Conservation (phyloP, 2,888 invertebrate genomes). For the Melipona beecheii region DNA sequence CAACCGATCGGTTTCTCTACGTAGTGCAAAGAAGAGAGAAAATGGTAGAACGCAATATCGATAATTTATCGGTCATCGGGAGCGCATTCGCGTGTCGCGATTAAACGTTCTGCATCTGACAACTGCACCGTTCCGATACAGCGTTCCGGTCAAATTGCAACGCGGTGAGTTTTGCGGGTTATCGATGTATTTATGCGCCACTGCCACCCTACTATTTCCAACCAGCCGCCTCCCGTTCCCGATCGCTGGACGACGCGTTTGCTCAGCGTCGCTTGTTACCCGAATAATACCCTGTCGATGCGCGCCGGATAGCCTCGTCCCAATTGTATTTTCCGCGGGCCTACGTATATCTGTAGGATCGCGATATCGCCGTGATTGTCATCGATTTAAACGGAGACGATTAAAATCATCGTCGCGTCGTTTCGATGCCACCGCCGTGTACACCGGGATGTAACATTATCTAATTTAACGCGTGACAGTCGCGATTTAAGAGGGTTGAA, state of each 20-base stretch:
- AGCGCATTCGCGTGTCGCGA: constrained; percentile 47
- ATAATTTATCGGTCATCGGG: constrained; percentile 67
- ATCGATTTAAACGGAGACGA: background rate
- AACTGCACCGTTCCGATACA: constrained; percentile 41
- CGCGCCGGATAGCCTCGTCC: background rate
- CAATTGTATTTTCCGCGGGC: constrained; percentile 12
- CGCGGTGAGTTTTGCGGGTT: constrained; percentile 49
- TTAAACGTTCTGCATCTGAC: constrained; percentile 60
- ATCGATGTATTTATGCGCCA: constrained; percentile 57
- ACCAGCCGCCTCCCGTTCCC: too few species aligned
- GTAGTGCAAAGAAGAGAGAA: background rate
- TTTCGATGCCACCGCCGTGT: background rate
- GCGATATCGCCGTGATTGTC: background rate
- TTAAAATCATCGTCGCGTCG: background rate
- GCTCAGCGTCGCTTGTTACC: constrained; percentile 30
- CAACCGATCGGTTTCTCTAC: background rate
- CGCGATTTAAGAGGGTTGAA: constrained; percentile 14
- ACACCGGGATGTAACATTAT: background rate
- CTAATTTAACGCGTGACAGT: constrained; percentile 4
- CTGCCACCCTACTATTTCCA: constrained; percentile 19
- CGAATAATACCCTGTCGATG: constrained; percentile 19
- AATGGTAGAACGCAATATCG: constrained; percentile 27
- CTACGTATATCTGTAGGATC: background rate
- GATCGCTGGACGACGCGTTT: constrained; percentile 11
- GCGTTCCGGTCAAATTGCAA: constrained; percentile 44